These are phyloP conservation scores for Frankliniella intonsa DNA, from an alignment of 2,888 invertebrate genomes.

Conservation along the genomic window DNA sequence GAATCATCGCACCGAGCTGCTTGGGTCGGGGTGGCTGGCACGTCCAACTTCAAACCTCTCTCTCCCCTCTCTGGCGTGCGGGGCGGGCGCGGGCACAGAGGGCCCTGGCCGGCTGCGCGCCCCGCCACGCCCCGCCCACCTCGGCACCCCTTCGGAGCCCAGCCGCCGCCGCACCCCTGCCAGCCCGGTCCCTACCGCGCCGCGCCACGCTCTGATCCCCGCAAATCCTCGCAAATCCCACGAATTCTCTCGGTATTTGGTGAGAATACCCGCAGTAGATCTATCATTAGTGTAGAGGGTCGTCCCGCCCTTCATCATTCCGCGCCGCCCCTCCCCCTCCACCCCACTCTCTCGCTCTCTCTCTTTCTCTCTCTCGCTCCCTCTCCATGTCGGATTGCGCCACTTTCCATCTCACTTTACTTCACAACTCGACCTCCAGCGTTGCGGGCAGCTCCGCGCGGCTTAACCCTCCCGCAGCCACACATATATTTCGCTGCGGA, in stretches of 20 bases:
- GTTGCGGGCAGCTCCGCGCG: neutral
- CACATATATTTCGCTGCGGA: too few relatives aligned
- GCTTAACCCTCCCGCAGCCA: neutral
- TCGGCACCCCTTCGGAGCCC: neutral
- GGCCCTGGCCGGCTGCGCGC: neutral
- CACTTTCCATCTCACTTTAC: slow-evolving; percentile 6
- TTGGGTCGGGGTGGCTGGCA: too few relatives aligned
- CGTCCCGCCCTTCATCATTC: slow-evolving; percentile 18
- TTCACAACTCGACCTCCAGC: neutral
- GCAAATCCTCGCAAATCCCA: slow-evolving; percentile 19
- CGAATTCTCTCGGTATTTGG: slow-evolving; percentile 26
- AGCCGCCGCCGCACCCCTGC: neutral
- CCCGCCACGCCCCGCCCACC: neutral
- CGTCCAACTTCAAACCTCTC: neutral
- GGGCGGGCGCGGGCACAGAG: too few relatives aligned
- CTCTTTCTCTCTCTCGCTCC: neutral
- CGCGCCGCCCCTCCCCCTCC: neutral
- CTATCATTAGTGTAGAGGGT: slow-evolving; percentile 25
- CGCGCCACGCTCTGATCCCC: neutral
- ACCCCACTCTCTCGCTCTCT: neutral
- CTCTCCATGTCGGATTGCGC: neutral
- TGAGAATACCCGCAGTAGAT: slow-evolving; percentile 22
- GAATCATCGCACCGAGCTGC: too few relatives aligned
- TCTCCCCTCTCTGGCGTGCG: neutral
- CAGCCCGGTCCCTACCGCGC: neutral